phyloP scores from a whole-genome alignment of 2,888 invertebrate genomes.

The Asteroscopus sphinx region DNA sequence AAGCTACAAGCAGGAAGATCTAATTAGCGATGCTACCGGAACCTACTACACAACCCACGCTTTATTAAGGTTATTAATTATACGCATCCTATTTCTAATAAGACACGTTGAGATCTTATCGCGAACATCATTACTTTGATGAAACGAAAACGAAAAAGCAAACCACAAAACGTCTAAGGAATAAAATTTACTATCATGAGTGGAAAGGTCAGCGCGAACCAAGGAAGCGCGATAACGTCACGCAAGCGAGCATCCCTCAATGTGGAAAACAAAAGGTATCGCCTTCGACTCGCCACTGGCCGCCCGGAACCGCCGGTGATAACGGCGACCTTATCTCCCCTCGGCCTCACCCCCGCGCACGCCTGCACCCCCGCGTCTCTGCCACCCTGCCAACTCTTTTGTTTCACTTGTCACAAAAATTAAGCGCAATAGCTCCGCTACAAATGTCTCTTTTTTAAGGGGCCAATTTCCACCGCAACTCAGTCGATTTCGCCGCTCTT shows the following conservation, averaged over 20 bases:
- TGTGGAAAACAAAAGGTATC: constrained; percentile 88
- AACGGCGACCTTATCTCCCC: constrained; percentile 86
- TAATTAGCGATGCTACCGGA: constrained; percentile 48
- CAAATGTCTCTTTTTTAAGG: constrained; percentile 89
- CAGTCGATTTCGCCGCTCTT: constrained; percentile 90
- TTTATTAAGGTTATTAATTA: constrained; percentile 69
- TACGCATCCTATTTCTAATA: constrained; percentile 53
- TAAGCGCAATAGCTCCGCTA: constrained; percentile 89
- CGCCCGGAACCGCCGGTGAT: constrained; percentile 84
- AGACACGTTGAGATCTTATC: constrained; percentile 65
- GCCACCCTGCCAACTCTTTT: constrained; percentile 86
- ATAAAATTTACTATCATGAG: constrained; percentile 85
- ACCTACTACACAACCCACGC: constrained; percentile 44
- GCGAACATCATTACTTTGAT: constrained; percentile 69
- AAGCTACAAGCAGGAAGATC: constrained; percentile 28
- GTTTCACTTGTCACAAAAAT: constrained; percentile 90
- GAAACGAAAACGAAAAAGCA: constrained; percentile 68
- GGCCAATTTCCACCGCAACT: constrained; percentile 89
- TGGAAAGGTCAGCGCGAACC: constrained; percentile 83
- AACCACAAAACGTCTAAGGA: constrained; percentile 80
- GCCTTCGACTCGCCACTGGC: constrained; percentile 87
- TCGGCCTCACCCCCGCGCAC: constrained; percentile 44
- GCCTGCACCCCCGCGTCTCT: constrained; percentile 67
- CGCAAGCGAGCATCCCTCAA: constrained; percentile 86
- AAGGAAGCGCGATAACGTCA: constrained; percentile 85